Evolutionary conservation across 2,888 invertebrate species (phyloP).

Genomic region (Helicoverpa assulta): DNA sequence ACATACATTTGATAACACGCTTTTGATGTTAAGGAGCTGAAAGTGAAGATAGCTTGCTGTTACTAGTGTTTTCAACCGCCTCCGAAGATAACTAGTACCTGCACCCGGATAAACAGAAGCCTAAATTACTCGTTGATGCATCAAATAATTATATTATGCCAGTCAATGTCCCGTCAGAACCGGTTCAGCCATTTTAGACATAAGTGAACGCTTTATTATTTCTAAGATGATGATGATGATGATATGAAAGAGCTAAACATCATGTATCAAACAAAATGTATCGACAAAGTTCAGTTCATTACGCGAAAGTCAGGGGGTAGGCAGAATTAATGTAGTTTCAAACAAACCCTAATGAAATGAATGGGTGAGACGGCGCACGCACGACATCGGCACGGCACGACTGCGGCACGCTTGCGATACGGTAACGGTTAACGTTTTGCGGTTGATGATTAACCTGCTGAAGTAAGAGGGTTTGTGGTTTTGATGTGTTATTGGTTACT

Average conservation of each 20-base stretch:
- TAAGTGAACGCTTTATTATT: too few relatives aligned
- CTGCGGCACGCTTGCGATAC: constrained; percentile 14
- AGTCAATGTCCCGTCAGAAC: too few relatives aligned
- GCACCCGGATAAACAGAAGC: too few relatives aligned
- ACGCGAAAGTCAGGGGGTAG: constrained; percentile 58
- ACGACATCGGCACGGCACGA: constrained; percentile 37
- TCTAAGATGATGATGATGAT: too few relatives aligned
- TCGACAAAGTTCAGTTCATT: constrained; percentile 62
- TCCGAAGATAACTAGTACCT: too few relatives aligned
- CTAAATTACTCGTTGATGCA: too few relatives aligned
- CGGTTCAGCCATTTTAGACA: too few relatives aligned
- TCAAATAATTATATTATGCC: too few relatives aligned
- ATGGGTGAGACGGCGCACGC: constrained; percentile 60
- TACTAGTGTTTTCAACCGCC: too few relatives aligned
- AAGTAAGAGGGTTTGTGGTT: constrained; percentile 21
- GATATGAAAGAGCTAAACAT: constrained; percentile 52
- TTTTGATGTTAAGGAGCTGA: too few relatives aligned
- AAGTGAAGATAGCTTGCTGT: too few relatives aligned
- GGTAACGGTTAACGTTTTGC: constrained; percentile 8
- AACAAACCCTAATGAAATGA: constrained; percentile 67
- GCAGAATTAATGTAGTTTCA: constrained; percentile 67
- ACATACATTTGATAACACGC: not conserved
- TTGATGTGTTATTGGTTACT: constrained; percentile 13
- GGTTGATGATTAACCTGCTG: constrained; percentile 24
- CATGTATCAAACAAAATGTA: constrained; percentile 56